These are phyloP conservation scores for Bombycilla garrulus DNA, from an alignment of 2,113 vertebrate genomes.

Conservation along the genomic window DNA sequence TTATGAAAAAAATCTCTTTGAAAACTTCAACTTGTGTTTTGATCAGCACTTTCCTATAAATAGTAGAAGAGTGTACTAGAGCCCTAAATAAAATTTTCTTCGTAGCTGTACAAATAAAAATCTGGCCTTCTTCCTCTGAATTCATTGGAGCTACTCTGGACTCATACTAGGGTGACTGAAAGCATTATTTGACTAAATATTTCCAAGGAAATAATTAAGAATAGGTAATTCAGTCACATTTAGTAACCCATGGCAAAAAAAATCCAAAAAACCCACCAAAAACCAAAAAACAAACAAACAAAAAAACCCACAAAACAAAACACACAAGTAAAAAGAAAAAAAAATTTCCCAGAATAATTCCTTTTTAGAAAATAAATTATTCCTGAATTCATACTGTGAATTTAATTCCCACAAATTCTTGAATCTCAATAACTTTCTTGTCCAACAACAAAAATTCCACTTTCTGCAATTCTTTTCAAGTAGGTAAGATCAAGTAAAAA, in stretches of 20 bases:
- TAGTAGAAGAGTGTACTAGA: neutral
- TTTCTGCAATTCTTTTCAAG: neutral
- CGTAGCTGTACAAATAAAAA: neutral
- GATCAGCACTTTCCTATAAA: neutral
- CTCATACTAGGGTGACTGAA: neutral
- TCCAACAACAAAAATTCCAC: neutral
- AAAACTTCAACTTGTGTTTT: slow-evolving; percentile 1
- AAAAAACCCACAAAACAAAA: no score
- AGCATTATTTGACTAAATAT: neutral
- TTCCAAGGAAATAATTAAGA: neutral
- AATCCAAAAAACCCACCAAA: neutral
- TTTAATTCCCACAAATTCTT: neutral
- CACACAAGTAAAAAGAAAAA: no score
- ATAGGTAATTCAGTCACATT: neutral
- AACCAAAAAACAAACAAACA: neutral
- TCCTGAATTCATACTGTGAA: rapidly evolving
- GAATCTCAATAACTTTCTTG: neutral
- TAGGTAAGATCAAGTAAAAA: neutral
- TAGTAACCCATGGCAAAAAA: neutral
- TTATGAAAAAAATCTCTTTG: neutral
- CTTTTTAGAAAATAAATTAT: neutral
- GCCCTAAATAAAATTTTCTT: neutral
- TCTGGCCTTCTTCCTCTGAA: neutral
- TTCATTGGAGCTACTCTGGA: neutral
- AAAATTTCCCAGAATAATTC: neutral